Percentiles rank a stretch among this genome's conserved stretches.
Evolutionary conservation across 2,797 vertebrate genomes (phyloP).

Genomic region (Pseudocheirus occidentalis): DNA sequence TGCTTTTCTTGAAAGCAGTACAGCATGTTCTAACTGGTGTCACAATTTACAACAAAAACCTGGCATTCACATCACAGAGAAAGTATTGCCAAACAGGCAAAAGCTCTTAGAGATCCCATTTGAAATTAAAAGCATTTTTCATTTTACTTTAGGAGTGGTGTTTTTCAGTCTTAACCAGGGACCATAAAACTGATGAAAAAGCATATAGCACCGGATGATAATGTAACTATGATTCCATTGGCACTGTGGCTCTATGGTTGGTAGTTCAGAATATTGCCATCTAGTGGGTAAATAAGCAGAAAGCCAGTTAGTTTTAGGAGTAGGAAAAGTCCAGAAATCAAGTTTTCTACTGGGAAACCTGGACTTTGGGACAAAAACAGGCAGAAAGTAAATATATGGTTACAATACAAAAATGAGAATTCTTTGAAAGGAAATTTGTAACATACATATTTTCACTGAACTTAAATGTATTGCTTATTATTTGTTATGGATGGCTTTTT

Average conservation of each 20-base stretch:
- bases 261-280: not conserved
- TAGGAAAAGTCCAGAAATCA: not conserved
- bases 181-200: not conserved
- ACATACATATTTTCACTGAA: not conserved
- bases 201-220: not conserved
- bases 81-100: constrained; percentile 8
- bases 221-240: not conserved
- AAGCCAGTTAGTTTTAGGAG: not conserved
- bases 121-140: constrained; percentile 42
- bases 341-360: not conserved
- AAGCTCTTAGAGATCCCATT: constrained; percentile 13
- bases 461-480: not conserved
- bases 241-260: not conserved
- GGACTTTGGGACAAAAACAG: not conserved
- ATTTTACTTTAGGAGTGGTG: not conserved
- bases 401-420: not conserved
- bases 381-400: not conserved
- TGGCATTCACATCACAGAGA: not conserved
- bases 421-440: not conserved
- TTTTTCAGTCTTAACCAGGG: constrained; percentile 18
- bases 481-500: not conserved
- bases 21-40: not conserved
- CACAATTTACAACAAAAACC: constrained; percentile 13
- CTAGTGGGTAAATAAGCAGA: not conserved
- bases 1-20: not conserved